phyloP scores from a whole-genome alignment of 2,797 vertebrate species.

The Leucoraja ocellata region DNA sequence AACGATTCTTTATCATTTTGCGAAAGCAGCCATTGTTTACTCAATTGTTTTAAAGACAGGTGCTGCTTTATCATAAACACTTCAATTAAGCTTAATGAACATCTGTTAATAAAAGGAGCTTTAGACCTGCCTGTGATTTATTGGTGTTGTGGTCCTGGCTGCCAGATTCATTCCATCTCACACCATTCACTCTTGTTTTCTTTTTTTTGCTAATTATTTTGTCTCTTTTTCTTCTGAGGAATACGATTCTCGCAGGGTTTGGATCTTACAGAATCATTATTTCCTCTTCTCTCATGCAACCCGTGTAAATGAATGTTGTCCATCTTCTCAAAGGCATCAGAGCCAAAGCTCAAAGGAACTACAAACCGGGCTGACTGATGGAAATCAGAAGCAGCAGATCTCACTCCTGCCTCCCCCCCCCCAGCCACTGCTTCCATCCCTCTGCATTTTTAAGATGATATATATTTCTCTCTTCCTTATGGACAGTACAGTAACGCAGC shows the following conservation, averaged over 20 bases:
- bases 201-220: background rate
- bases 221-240: background rate
- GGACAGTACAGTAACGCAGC: too few species aligned
- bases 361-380: background rate
- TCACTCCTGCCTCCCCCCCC: too few species aligned
- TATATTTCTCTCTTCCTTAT: background rate
- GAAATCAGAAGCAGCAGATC: background rate
- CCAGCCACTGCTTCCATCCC: background rate
- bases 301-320: background rate
- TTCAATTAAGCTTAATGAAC: background rate
- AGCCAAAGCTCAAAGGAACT: background rate
- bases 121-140: background rate
- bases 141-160: too few species aligned
- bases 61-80: background rate
- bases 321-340: background rate
- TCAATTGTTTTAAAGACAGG: background rate
- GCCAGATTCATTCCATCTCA: background rate
- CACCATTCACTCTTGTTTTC: background rate
- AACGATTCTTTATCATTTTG: background rate
- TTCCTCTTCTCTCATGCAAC: too few species aligned
- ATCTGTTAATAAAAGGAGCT: background rate
- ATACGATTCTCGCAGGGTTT: background rate
- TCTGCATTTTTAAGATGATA: background rate
- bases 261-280: background rate
- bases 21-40: background rate